Conservation (phyloP, 2,888 invertebrate genomes). For the Platycnemis pennipes region DNA sequence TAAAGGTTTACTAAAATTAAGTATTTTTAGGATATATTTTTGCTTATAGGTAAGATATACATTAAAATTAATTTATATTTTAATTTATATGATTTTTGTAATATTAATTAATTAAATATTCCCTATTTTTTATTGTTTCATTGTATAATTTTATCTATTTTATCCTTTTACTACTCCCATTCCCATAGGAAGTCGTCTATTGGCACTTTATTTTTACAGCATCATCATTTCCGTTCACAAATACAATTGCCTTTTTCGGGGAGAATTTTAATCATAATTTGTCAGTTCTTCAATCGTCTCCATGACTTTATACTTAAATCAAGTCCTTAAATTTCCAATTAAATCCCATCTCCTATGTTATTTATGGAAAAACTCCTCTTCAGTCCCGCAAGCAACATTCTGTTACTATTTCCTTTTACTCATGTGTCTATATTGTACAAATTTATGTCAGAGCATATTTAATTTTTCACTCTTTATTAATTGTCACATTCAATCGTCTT, state of each 20-base stretch:
- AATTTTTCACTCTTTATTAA: not conserved
- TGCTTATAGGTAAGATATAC: too few species aligned
- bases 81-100: too few species aligned
- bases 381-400: not conserved
- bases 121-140: too few species aligned
- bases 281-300: not conserved
- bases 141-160: too few species aligned
- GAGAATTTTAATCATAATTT: too few species aligned
- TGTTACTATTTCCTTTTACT: not conserved
- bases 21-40: too few species aligned
- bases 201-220: not conserved
- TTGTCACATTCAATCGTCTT: not conserved
- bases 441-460: not conserved
- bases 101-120: too few species aligned
- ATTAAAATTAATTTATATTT: too few species aligned
- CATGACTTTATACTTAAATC: not conserved
- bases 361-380: not conserved
- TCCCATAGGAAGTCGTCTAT: too few species aligned
- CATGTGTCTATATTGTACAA: not conserved
- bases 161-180: too few species aligned
- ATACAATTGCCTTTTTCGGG: not conserved
- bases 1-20: too few species aligned
- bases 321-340: not conserved
- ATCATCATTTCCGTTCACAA: not conserved
- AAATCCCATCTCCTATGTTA: not conserved